Evolutionary conservation across 2,797 vertebrate genomes (phyloP), one percentile per base, ranked within the genome.

Genomic region (Premnoplex brunnescens): DNA sequence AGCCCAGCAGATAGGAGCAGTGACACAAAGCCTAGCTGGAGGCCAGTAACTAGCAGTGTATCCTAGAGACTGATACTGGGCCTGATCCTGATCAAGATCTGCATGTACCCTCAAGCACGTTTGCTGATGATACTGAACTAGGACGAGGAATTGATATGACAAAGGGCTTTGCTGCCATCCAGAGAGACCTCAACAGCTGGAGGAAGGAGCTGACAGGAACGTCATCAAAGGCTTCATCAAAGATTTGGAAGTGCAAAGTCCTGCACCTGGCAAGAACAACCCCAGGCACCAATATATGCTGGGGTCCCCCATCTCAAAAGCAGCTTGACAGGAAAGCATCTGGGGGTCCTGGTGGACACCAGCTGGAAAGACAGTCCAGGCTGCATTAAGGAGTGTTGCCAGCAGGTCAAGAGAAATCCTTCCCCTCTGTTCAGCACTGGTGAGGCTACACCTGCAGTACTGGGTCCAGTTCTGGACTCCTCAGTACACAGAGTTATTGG

Each of bases 21-120:
- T 41, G 44, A 68, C 63, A 72, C 1, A 0, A 74, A 52, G 28
- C 19, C 23, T n/a, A 49, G 37, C 5, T 62, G 64, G 28, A 86
- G 13, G 16, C 6, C 68, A 76, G 20, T 6, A 83, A 36, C 34
- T 12, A 37, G 32, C 0, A 0, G 13, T 48, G 36, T 49, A 59
- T 14, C 27, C 39, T 21, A 59, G 24, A 46, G 16, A 43, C 0
- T 13, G 14, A 54, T 13, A 58, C 7, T 27, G 43, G 28, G 41
- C 12, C 37, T 52, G 43, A 56, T 14, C 32, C 37, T 87, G 54
- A 23, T 72, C 21, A 54, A 30, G 22, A 44, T 10, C 34, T 62
- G 24, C 32, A 58, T n/a, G 44, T 32, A 74, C 9, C 22, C 51
- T 62, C 37, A 60, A 64, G 55, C 12, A 43, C 10, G 8, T 51